These are phyloP conservation scores for Megalonaias nervosa DNA, from an alignment of 1,140 invertebrate species.

Conservation along the genomic window DNA sequence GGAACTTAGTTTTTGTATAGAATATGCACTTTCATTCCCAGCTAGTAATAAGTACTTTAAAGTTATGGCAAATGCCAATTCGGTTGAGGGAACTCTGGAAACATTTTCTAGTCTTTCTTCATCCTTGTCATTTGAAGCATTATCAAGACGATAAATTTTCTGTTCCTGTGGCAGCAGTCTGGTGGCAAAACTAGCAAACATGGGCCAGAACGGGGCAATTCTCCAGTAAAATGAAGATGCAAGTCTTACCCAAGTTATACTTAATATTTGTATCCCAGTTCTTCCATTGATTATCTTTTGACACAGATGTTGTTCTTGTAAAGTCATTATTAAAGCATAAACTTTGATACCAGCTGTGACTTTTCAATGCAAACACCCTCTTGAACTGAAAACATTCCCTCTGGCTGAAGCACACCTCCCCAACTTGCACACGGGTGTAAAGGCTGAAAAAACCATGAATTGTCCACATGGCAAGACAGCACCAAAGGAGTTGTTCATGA, in stretches of 20 bases:
- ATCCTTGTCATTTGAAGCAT: slow-evolving; percentile 70
- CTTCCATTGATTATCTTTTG: slow-evolving; percentile 90
- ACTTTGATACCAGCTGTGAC: slow-evolving; percentile 85
- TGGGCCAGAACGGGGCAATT: slow-evolving; percentile 63
- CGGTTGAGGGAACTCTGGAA: slow-evolving; percentile 77
- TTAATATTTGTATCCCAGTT: slow-evolving; percentile 84
- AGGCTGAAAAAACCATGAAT: slow-evolving; percentile 85
- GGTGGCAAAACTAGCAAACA: slow-evolving; percentile 80
- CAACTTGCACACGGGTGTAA: slow-evolving; percentile 89
- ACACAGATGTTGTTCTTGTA: slow-evolving; percentile 85
- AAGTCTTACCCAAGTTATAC: slow-evolving; percentile 75
- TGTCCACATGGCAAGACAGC: slow-evolving; percentile 89
- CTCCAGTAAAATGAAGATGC: slow-evolving; percentile 78
- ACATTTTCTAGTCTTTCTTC: slow-evolving; percentile 80
- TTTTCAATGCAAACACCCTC: slow-evolving; percentile 85
- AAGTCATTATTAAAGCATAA: slow-evolving; percentile 87
- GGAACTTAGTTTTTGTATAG: slow-evolving; percentile 81
- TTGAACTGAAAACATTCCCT: slow-evolving; percentile 82
- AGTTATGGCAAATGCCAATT: slow-evolving; percentile 81
- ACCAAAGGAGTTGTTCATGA: slow-evolving; percentile 81
- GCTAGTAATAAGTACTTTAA: slow-evolving; percentile 82
- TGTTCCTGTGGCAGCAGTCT: slow-evolving; percentile 79
- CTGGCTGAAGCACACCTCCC: slow-evolving; percentile 85
- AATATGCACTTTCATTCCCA: slow-evolving; percentile 83
- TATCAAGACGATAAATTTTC: background rate